Evolutionary conservation across 2,888 invertebrate species (phyloP), one percentile per base, ranked within the genome.

Genomic region (Cactoblastis cactorum): DNA sequence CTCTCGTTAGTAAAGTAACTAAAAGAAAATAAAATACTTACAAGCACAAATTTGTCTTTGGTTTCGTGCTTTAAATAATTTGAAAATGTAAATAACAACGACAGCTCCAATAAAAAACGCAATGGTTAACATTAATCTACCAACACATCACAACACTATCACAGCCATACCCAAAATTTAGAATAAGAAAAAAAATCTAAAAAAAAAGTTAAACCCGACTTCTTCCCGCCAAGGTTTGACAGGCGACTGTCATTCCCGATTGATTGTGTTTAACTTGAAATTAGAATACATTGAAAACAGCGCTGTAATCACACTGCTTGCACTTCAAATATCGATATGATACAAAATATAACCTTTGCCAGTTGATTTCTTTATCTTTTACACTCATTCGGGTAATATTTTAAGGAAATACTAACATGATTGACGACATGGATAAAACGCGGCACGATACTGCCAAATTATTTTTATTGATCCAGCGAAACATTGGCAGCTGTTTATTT

Each of bases 121-220:
- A 71, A 83, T 74, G 49, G 69, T 73, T 63, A 87, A 74, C 85
- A 87, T 86, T 65, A 74, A 83, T 67, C 68, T 64, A 58, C 48
- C 61, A 63, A 71, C 84, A 85, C 86, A 80, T 77, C 83, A 84
- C 84, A 70, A 69, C 80, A 82, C 80, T 71, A 54, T 58, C 74
- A 76, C 74, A 65, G 66, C 67, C 72, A 69, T 63, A 55, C 45
- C 52, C 41, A 49, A 52, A 58, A 54, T 61, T 15, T 59, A 64
- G 5, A 28, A 9, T 28, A 62, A 63, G 58, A 61, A 67, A 67
- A 66, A 55, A 59, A 60, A 56, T 51, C 57, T 35, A 56, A 62
- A 59, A 56, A 62, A 59, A 58, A 58, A 51, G 54, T 24, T 56
- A 58, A 64, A 58, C 45, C 55, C 61, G 55, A 69, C 66, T 71